Conservation (phyloP, 2,113 vertebrate genomes). For the Colinus virginianus region DNA sequence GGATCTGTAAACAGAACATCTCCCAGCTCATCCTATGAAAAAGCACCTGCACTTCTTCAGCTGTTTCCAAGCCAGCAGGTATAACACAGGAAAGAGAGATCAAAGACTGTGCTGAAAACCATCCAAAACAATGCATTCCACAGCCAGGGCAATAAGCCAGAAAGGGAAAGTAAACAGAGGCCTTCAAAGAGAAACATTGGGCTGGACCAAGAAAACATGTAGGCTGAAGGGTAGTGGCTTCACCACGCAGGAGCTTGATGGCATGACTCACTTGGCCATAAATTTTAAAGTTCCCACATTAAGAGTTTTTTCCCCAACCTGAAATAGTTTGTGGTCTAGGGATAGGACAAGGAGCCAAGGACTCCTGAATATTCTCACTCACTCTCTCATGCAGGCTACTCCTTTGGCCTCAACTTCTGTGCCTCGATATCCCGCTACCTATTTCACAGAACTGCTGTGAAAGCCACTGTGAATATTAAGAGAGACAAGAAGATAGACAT, state of each 20-base stretch:
- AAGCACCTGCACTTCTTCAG: conserved; percentile 17
- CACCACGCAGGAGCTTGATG: background rate
- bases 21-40: background rate
- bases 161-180: conserved; percentile 35
- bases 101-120: conserved; percentile 20
- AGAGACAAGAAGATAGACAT: background rate
- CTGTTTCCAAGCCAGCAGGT: conserved; percentile 37
- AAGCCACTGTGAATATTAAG: background rate
- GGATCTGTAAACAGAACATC: background rate
- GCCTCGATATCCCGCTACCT: background rate
- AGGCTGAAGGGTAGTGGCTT: background rate
- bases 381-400: background rate
- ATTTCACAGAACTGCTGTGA: background rate
- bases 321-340: background rate
- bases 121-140: conserved; percentile 40
- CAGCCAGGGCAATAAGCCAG: conserved; percentile 18
- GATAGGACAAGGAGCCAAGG: background rate
- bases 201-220: conserved; percentile 15
- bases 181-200: conserved; percentile 19
- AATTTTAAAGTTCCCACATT: background rate
- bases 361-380: background rate
- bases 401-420: background rate
- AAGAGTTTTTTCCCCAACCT: background rate
- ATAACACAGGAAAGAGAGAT: conserved; percentile 30
- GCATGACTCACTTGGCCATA: background rate